Evolutionary conservation across 2,797 vertebrate genomes (phyloP), one percentile per base, ranked within the genome.

Genomic region (Botia kubotai): DNA sequence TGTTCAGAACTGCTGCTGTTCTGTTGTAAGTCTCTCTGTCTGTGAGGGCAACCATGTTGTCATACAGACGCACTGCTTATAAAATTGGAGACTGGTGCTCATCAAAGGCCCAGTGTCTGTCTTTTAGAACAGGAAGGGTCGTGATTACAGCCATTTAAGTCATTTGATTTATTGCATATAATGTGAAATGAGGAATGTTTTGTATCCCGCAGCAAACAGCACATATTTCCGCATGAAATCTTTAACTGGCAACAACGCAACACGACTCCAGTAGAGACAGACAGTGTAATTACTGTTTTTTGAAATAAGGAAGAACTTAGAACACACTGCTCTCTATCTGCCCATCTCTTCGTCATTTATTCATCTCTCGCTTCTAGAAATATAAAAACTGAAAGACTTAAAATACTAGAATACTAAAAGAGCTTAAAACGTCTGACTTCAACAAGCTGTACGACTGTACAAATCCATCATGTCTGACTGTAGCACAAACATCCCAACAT

Each of bases 51-150:
- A 77, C 68, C 7, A n/a, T 66, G 60, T 78, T 82, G 71, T 83
- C 83, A 84, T 62, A 78, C 84, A 86, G 83, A 81, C 77, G 53
- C 78, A 74, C 43, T 23, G 77, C 81, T 75, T 82, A 85, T 86
- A 87, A 84, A 85, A 84, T 3, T 69, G 62, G 82, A 86, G 80
- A 83, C 60, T 65, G 80, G 17, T 70, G 33, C 76, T 73, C 62
- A 62, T 57, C 72, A 66, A 66, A 63, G 66, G 50, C 36, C 21
- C 78, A 71, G 75, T 63, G 71, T 70, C 36, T 76, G 39, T 80
- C 23, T 83, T 77, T 84, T 23, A 77, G 46, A 75, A 71, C 63
- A 62, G 77, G 52, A 53, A 66, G 52, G 75, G 80, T 82, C 70
- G 43, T 63, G 69, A 76, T 57, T 10, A 65, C 73, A 70, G 73